These are phyloP conservation scores for Chroicocephalus ridibundus DNA, from an alignment of 2,113 vertebrate genomes.

Conservation along the genomic window DNA sequence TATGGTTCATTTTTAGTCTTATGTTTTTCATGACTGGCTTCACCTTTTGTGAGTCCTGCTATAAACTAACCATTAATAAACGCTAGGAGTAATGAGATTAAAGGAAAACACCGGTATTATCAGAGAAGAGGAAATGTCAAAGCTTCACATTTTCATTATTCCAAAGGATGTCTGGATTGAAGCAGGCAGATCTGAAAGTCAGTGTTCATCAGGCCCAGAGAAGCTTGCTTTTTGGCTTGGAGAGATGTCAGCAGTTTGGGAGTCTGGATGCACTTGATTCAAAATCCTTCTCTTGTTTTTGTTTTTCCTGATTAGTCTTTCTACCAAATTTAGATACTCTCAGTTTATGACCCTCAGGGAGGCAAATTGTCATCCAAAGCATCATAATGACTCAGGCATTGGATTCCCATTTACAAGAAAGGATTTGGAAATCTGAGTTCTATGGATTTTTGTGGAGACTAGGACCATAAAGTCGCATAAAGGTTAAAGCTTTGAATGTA, in stretches of 20 bases:
- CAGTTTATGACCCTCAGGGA: not conserved
- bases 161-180: not conserved
- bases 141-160: not conserved
- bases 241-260: not conserved
- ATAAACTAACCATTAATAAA: not conserved
- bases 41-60: not conserved
- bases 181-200: not conserved
- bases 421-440: not conserved
- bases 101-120: not conserved
- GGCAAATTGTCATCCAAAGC: not conserved
- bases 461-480: no score
- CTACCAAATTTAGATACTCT: not conserved
- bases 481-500: not conserved
- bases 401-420: not conserved
- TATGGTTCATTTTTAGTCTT: not conserved
- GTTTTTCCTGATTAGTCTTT: not conserved
- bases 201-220: not conserved
- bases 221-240: not conserved
- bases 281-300: not conserved
- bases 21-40: not conserved
- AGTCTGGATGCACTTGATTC: not conserved
- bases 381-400: not conserved
- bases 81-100: not conserved
- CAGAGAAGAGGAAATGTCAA: not conserved
- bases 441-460: not conserved